Base-by-base conservation (phyloP, 2,888 invertebrate species). In the Eledona agricola region DNA sequence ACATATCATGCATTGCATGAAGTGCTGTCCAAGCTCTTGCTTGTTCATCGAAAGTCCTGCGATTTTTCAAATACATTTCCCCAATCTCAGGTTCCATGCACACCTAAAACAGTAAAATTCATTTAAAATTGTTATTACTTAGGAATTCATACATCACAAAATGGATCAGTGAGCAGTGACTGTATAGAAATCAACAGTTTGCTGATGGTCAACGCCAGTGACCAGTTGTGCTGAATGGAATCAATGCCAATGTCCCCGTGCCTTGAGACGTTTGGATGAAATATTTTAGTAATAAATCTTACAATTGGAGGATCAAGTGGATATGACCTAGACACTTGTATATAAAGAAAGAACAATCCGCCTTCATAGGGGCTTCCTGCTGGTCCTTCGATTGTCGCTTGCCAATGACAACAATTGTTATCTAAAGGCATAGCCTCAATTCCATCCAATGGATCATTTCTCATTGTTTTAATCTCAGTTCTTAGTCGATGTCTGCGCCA, bases 241-340 rank as follows among this genome's bases (percentile, higher is more conserved):
- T 96, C 96, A 59, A 96, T 89, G 51, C 96, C 96, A 34, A 96
- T 93, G 77, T 96, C 95, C 1, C 96, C 96, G 76, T 96, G 96
- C 0, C 95, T 84, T 1, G 93, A 94, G 45, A 96, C 90, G 78
- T 96, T 96, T 3, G 96, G 96, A 78, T 96, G 96, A 67, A 94
- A 84, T 63, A 96, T 91, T 76, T 90, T 92, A 0, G 96, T 96
- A 54, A 96, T 81, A 79, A 96, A 96, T 10, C 94, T 82, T 1
- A 96, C 94, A 47, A 89, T 86, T 0, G 96, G 96, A 7, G 96
- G 96, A 62, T 85, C 83, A 88, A 96, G 88, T 1, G 96, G 96
- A 78, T 96, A 89, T 84, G 85, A 83, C 66, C 86, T 87, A 5
- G 94, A 93, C 64, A 95, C 90, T 77, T 93, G 92, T 53, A 96